Percentiles rank a stretch among this genome's conserved stretches.
phyloP scores from a whole-genome alignment of 2,797 vertebrate genomes.

The Aldrovandia affinis region DNA sequence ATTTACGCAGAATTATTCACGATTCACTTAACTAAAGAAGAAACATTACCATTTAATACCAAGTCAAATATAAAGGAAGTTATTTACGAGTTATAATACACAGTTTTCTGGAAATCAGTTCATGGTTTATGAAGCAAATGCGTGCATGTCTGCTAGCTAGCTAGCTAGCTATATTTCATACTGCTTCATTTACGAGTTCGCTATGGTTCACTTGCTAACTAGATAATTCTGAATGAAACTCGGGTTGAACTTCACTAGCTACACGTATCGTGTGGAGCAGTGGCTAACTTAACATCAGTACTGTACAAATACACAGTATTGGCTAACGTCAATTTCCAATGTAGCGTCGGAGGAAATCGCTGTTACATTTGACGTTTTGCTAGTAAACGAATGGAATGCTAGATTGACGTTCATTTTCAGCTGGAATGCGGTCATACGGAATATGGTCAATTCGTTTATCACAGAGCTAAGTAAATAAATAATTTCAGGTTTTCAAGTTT shows the following conservation, averaged over 20 bases:
- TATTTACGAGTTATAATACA: background rate
- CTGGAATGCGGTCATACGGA: background rate
- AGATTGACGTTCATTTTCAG: background rate
- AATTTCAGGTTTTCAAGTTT: background rate
- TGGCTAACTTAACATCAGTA: background rate
- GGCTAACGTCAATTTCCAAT: background rate
- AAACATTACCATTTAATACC: background rate
- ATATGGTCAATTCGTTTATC: background rate
- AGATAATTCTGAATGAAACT: background rate
- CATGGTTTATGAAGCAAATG: background rate
- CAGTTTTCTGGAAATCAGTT: no score
- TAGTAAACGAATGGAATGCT: background rate
- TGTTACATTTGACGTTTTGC: background rate
- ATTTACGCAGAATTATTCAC: background rate
- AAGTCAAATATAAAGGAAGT: background rate
- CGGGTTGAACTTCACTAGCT: background rate
- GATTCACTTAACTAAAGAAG: background rate
- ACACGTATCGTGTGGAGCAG: background rate
- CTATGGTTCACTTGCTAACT: constrained; percentile 14
- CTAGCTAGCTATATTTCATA: constrained; percentile 28
- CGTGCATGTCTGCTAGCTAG: constrained; percentile 28
- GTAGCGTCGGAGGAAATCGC: background rate
- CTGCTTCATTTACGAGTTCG: constrained; percentile 26
- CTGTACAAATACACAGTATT: background rate
- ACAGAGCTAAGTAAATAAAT: background rate